These are phyloP conservation scores for Xanthorhoe spadicearia DNA, from an alignment of 2,888 invertebrate species.

Conservation along the genomic window DNA sequence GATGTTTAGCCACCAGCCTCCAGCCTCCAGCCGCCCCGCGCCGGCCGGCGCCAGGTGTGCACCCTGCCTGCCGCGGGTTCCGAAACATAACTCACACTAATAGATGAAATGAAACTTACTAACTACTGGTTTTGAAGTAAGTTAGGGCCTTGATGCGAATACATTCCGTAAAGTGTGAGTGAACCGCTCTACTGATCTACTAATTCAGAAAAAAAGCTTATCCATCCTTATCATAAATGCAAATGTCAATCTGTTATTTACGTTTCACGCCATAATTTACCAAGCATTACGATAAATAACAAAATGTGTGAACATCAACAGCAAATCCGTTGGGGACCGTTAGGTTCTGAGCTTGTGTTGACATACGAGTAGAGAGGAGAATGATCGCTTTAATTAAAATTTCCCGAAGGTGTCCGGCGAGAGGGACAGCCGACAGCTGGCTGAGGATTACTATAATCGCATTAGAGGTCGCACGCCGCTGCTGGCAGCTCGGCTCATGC, in stretches of 20 bases:
- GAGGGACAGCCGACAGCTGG: too few relatives aligned
- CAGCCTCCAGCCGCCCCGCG: too few relatives aligned
- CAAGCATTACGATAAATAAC: too few relatives aligned
- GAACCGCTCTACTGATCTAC: too few relatives aligned
- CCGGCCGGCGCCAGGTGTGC: constrained; percentile 39
- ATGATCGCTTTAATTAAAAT: neutral
- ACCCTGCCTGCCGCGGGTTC: neutral
- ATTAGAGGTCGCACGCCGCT: constrained; percentile 42
- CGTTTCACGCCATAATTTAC: too few relatives aligned
- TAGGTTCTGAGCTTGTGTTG: neutral
- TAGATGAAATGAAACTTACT: neutral
- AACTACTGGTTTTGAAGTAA: neutral
- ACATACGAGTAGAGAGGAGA: neutral
- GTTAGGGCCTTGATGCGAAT: neutral
- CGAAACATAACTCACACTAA: neutral
- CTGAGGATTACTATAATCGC: constrained; percentile 24
- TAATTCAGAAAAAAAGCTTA: too few relatives aligned
- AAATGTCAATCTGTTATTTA: too few relatives aligned
- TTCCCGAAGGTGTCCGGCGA: neutral
- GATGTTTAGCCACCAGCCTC: constrained; percentile 28
- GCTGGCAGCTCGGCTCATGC: too few relatives aligned
- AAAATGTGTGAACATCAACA: neutral
- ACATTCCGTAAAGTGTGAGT: too few relatives aligned
- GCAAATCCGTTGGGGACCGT: too few relatives aligned
- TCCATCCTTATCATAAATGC: too few relatives aligned